These are phyloP conservation scores for Epizoanthus illoricatus DNA, from an alignment of 92 coral and sea anemone genomes.

Conservation along the genomic window DNA sequence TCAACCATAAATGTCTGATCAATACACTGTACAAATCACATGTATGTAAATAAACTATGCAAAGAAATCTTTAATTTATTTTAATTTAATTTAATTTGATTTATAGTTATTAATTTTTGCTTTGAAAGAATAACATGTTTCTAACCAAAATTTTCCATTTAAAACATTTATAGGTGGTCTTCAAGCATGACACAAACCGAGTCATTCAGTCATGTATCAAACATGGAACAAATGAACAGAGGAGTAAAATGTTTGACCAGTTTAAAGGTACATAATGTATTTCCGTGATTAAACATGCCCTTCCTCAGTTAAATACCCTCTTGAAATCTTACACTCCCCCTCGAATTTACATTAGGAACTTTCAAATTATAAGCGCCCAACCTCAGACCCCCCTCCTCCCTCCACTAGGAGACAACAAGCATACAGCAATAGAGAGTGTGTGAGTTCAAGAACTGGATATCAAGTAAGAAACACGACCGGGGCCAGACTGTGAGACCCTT, in stretches of 20 bases:
- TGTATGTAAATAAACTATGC: too few species aligned
- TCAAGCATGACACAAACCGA: slow-evolving; percentile 96
- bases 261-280: slow-evolving; percentile 76
- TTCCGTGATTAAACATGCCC: background rate
- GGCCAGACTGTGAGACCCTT: too few species aligned
- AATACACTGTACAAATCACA: too few species aligned
- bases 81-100: too few species aligned
- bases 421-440: background rate
- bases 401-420: background rate
- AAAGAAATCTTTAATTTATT: too few species aligned
- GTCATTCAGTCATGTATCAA: slow-evolving; percentile 93
- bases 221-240: slow-evolving; percentile 79
- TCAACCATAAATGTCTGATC: too few species aligned
- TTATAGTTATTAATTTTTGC: background rate
- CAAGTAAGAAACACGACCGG: too few species aligned
- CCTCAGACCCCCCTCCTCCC: too few species aligned
- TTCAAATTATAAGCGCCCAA: too few species aligned
- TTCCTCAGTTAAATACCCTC: background rate
- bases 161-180: slow-evolving; percentile 70
- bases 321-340: background rate
- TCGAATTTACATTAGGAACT: too few species aligned
- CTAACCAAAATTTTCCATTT: background rate
- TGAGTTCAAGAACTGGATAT: too few species aligned
- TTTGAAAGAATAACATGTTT: too few species aligned
- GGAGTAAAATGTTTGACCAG: slow-evolving; percentile 80